phyloP scores from a whole-genome alignment of 2,113 vertebrate species.

The Chaetura pelagica region DNA sequence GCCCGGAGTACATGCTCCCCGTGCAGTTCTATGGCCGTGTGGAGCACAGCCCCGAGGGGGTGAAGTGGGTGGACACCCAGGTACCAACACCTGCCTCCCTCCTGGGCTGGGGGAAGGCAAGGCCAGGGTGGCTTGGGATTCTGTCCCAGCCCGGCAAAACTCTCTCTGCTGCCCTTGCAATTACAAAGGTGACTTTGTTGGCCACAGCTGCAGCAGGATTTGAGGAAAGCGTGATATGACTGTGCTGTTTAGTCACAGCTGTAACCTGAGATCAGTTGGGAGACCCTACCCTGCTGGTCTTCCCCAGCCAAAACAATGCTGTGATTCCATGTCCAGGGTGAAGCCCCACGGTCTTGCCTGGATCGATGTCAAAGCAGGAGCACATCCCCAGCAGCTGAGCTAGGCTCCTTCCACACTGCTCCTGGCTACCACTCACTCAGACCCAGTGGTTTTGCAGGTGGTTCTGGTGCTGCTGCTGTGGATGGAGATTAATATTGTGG shows the following conservation, averaged over 20 bases:
- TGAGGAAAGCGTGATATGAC: neutral
- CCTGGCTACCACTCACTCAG: neutral
- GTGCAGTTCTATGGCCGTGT: constrained; percentile 87
- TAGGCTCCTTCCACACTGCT: neutral
- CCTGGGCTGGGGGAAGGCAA: neutral
- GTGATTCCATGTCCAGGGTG: neutral
- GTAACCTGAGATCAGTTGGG: neutral
- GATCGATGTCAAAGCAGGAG: neutral
- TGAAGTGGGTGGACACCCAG: constrained; percentile 87
- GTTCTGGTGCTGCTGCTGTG: neutral
- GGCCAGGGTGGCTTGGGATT: neutral
- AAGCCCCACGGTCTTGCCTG: neutral
- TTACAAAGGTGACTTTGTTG: neutral
- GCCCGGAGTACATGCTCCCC: constrained; percentile 87
- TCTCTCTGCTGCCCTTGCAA: neutral
- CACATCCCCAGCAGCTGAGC: neutral
- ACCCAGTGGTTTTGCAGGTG: neutral
- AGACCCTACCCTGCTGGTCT: neutral
- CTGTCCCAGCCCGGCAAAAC: neutral
- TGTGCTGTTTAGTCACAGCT: neutral
- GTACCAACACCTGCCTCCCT: constrained; percentile 15
- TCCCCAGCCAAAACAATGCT: too few relatives aligned
- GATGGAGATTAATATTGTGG: neutral
- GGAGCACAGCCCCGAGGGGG: constrained; percentile 70
- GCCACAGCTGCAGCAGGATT: neutral